Conservation (phyloP, 1,140 invertebrate species). For the Leucophenga varia region DNA sequence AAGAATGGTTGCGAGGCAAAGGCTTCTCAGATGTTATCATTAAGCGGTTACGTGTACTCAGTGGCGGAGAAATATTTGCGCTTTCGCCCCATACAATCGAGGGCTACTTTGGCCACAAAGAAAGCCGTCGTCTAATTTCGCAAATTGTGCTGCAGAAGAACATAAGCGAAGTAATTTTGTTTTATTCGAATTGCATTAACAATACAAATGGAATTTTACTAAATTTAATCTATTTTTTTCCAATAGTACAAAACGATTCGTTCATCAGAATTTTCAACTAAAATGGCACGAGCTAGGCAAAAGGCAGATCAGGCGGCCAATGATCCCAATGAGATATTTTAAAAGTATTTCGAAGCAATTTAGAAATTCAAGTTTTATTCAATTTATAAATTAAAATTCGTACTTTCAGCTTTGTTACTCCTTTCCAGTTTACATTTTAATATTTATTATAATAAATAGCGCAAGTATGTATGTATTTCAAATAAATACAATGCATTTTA, state of each 20-base stretch:
- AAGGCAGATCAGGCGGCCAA: constrained; percentile 59
- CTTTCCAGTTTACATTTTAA: no score
- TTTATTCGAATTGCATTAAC: no score
- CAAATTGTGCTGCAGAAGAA: constrained; percentile 76
- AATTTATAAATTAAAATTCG: no score
- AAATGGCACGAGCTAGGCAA: constrained; percentile 66
- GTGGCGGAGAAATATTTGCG: constrained; percentile 71
- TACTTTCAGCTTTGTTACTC: no score
- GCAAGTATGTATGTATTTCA: no score
- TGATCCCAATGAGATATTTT: constrained; percentile 40
- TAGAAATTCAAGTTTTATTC: no score
- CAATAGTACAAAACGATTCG: constrained; percentile 69
- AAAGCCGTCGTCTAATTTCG: constrained; percentile 72
- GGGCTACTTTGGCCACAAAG: constrained; percentile 66
- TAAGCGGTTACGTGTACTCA: constrained; percentile 66
- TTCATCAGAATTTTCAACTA: constrained; percentile 67
- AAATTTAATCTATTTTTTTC: constrained; percentile 9
- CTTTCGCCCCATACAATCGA: constrained; percentile 67
- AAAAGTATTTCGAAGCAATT: no score
- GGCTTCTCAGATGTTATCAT: constrained; percentile 69
- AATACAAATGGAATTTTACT: background rate
- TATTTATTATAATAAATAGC: no score
- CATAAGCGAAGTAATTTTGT: constrained; percentile 70
- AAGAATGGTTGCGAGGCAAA: constrained; percentile 74
- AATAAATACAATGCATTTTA: no score